Evolutionary conservation across 2,888 invertebrate genomes (phyloP).

Genomic region (Andrena flavipes): DNA sequence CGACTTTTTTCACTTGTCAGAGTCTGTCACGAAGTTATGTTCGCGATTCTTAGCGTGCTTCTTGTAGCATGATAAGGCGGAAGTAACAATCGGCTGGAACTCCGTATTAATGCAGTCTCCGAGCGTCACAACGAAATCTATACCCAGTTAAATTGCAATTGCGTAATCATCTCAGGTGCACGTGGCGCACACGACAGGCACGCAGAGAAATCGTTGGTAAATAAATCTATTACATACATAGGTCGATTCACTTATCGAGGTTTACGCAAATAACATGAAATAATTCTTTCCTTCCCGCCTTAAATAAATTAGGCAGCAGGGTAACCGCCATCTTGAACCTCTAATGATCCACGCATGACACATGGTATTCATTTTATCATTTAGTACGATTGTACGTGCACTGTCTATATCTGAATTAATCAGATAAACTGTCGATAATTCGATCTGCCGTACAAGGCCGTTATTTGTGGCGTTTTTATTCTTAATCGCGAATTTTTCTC

Average conservation of each 20-base stretch:
- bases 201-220: constrained; percentile 42
- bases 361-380: neutral
- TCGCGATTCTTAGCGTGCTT: constrained; percentile 40
- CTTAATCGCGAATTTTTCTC: neutral
- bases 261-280: neutral
- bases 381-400: neutral
- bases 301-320: neutral
- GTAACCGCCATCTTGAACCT: neutral
- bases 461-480: neutral
- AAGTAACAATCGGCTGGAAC: constrained; percentile 60
- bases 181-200: constrained; percentile 34
- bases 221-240: constrained; percentile 41
- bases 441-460: neutral
- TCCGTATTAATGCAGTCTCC: constrained; percentile 57
- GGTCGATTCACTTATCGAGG: neutral
- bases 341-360: neutral
- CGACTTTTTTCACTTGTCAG: neutral
- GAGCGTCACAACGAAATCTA: constrained; percentile 54
- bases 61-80: constrained; percentile 51
- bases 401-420: constrained; percentile 11
- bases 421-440: constrained; percentile 14
- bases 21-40: constrained; percentile 14
- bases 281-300: neutral
- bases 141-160: constrained; percentile 65
- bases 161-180: constrained; percentile 64